Percentiles rank a stretch among this genome's conserved stretches.
Evolutionary conservation across 1,140 invertebrate species (phyloP).

Genomic region (Dendrolimus kikuchii): DNA sequence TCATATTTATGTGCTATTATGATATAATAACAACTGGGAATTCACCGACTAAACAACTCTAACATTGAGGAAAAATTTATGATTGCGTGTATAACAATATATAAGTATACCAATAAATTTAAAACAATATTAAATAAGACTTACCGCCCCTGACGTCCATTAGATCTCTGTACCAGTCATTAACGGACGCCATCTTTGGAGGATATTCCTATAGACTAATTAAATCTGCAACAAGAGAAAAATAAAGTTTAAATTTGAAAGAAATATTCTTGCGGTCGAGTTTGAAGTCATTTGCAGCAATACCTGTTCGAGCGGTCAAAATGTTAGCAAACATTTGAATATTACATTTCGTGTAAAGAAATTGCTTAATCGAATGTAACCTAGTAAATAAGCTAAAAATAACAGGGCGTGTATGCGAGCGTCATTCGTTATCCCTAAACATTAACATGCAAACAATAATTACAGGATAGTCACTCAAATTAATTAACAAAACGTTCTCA

Average conservation of each 20-base stretch:
- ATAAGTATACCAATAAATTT: conserved; percentile 1
- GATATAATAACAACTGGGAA: too few species aligned
- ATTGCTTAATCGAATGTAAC: conserved; percentile 3
- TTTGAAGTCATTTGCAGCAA: neutral
- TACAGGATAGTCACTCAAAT: too few species aligned
- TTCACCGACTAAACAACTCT: too few species aligned
- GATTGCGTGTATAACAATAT: neutral
- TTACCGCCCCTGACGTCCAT: conserved; percentile 88
- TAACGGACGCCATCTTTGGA: conserved; percentile 75
- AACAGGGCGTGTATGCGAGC: conserved; percentile 3
- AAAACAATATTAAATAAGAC: conserved; percentile 26
- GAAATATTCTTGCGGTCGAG: conserved; percentile 6
- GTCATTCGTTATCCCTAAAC: neutral
- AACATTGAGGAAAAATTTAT: too few species aligned
- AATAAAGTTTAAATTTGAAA: conserved; percentile 7
- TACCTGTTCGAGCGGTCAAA: too few species aligned
- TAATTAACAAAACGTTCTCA: too few species aligned
- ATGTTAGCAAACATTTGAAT: too few species aligned
- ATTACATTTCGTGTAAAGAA: too few species aligned
- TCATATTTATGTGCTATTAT: too few species aligned
- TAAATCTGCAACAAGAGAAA: conserved; percentile 72
- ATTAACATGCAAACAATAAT: too few species aligned
- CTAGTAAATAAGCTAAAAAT: neutral
- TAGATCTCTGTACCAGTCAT: conserved; percentile 83
- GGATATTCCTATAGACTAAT: conserved; percentile 49